A percentile compares a stretch with the other conserved stretches of the same genome.
These are phyloP conservation scores for Nilaparvata lugens DNA, from an alignment of 1,140 invertebrate species.

Conservation along the genomic window DNA sequence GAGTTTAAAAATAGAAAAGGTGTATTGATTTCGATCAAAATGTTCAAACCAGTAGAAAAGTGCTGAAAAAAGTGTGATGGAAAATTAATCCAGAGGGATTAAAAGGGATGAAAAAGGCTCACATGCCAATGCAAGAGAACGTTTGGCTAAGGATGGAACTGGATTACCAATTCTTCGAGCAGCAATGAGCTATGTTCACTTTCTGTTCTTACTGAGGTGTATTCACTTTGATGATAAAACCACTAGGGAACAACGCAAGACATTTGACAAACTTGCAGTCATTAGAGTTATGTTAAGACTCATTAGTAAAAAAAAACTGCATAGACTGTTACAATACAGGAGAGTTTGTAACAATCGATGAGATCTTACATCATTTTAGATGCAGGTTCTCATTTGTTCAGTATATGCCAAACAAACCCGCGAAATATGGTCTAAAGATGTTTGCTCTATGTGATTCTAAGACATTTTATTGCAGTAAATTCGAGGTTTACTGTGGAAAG, in stretches of 20 bases:
- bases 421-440: conserved; percentile 34
- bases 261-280: conserved; percentile 32
- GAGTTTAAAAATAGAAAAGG: too few relatives aligned
- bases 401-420: conserved; percentile 35
- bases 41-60: too few relatives aligned
- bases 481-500: conserved; percentile 32
- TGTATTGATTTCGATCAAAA: too few relatives aligned
- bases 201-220: conserved; percentile 25
- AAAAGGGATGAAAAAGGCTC: too few relatives aligned
- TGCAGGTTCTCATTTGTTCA: conserved; percentile 35
- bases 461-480: conserved; percentile 27
- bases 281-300: conserved; percentile 32
- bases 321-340: conserved; percentile 29
- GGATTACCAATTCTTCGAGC: background rate
- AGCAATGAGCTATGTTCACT: conserved; percentile 24
- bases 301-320: conserved; percentile 32
- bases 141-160: background rate
- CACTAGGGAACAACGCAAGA: conserved; percentile 23
- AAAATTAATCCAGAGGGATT: too few relatives aligned
- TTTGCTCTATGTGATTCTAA: conserved; percentile 23
- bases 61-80: too few relatives aligned
- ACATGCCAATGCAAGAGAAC: background rate
- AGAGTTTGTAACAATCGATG: conserved; percentile 34
- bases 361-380: conserved; percentile 34
- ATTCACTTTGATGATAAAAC: conserved; percentile 30